Evolutionary conservation across 2,888 invertebrate species (phyloP).

Genomic region (Tetropium fuscum): DNA sequence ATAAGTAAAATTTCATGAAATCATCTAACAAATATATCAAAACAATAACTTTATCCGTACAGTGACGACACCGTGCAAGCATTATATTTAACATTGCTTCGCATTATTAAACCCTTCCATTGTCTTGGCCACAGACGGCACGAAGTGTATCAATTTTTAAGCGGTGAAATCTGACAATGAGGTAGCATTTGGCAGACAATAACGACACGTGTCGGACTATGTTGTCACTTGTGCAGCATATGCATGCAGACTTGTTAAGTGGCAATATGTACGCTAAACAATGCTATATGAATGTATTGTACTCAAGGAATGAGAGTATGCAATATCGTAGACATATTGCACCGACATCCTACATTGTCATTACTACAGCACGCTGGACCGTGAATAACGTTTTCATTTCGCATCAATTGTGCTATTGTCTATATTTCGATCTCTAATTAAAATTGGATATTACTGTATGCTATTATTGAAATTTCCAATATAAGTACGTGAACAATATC

Average conservation of each 20-base stretch:
- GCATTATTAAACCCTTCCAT: neutral
- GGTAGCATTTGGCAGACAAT: slow-evolving; percentile 42
- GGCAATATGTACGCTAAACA: slow-evolving; percentile 59
- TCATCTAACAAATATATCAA: too few species aligned
- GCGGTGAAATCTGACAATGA: slow-evolving; percentile 25
- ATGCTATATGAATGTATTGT: slow-evolving; percentile 55
- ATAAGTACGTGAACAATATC: slow-evolving; percentile 3
- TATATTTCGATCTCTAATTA: slow-evolving; percentile 38
- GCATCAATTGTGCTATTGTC: slow-evolving; percentile 47
- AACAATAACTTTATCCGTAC: too few species aligned
- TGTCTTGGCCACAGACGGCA: neutral
- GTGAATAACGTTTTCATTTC: slow-evolving; percentile 48
- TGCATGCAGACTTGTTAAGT: slow-evolving; percentile 57
- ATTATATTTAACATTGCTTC: neutral
- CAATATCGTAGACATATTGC: slow-evolving; percentile 56
- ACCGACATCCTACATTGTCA: slow-evolving; percentile 50
- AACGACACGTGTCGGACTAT: slow-evolving; percentile 54
- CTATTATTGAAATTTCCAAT: slow-evolving; percentile 15
- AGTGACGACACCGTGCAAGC: too few species aligned
- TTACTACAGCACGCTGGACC: slow-evolving; percentile 41
- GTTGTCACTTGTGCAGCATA: slow-evolving; percentile 54
- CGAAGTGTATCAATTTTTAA: slow-evolving; percentile 23
- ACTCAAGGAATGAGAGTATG: slow-evolving; percentile 54
- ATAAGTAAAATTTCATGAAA: too few species aligned
- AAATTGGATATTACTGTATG: slow-evolving; percentile 31